Conservation (phyloP, 2,888 invertebrate genomes). For the Erebia epiphron region DNA sequence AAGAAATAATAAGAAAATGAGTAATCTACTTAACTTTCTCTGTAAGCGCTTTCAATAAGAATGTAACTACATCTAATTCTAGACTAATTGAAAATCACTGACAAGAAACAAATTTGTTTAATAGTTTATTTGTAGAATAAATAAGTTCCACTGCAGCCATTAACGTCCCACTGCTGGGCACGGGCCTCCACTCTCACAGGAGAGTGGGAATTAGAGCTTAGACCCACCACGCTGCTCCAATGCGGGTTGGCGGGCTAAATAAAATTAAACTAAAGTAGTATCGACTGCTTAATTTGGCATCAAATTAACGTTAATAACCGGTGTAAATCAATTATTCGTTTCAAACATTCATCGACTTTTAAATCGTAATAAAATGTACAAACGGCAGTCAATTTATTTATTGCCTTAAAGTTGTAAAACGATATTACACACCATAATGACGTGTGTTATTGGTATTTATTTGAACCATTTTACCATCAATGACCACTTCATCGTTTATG, state of each 20-base stretch:
- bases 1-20: too few species aligned
- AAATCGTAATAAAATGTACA: slow-evolving; percentile 82
- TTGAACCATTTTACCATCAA: slow-evolving; percentile 74
- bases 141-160: slow-evolving; percentile 1
- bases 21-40: too few species aligned
- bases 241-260: background rate
- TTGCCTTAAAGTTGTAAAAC: slow-evolving; percentile 81
- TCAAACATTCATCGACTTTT: slow-evolving; percentile 79
- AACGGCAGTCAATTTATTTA: slow-evolving; percentile 82
- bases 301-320: slow-evolving; percentile 76
- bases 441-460: slow-evolving; percentile 80
- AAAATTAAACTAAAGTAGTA: slow-evolving; percentile 32
- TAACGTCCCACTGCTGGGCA: too few species aligned
- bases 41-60: background rate
- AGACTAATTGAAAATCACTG: background rate
- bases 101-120: background rate
- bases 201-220: too few species aligned
- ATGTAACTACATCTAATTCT: background rate
- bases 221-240: too few species aligned
- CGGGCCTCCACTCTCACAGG: too few species aligned
- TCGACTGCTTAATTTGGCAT: slow-evolving; percentile 54
- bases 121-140: slow-evolving; percentile 3
- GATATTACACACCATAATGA: slow-evolving; percentile 81
- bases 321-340: slow-evolving; percentile 80
- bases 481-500: slow-evolving; percentile 70